These are phyloP conservation scores for Colletes gigas DNA, from an alignment of 1,140 invertebrate genomes.

Conservation along the genomic window DNA sequence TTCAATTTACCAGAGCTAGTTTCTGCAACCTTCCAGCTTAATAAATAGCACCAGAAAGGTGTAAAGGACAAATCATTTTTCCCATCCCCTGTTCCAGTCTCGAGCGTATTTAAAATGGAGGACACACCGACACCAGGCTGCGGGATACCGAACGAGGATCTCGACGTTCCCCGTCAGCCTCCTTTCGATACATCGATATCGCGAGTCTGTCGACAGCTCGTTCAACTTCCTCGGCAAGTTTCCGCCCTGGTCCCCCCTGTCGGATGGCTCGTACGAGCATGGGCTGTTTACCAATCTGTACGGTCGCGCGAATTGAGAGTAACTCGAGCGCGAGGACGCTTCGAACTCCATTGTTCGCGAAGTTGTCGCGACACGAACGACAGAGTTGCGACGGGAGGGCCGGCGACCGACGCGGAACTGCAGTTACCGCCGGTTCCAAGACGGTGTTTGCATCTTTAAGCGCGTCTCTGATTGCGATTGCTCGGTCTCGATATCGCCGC, in stretches of 20 bases:
- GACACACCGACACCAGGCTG: no score
- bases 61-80: no score
- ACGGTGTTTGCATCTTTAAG: conserved; percentile 37
- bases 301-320: conserved; percentile 28
- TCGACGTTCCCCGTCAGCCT: background rate
- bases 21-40: no score
- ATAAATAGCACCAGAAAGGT: no score
- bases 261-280: background rate
- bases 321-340: conserved; percentile 21
- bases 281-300: conserved; percentile 39
- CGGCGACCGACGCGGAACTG: background rate
- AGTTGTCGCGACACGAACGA: background rate
- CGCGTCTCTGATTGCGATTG: conserved; percentile 20
- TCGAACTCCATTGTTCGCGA: conserved; percentile 34
- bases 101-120: no score
- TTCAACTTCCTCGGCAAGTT: conserved; percentile 15
- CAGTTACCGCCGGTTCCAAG: background rate
- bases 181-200: conserved; percentile 21
- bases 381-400: background rate
- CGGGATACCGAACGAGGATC: no score
- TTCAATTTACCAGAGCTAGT: no score
- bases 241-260: background rate
- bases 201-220: conserved; percentile 9
- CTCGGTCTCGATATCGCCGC: background rate
- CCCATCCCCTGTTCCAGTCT: no score